Evolutionary conservation across 2,797 vertebrate species (phyloP).

Genomic region (Hafferia zeledoni): DNA sequence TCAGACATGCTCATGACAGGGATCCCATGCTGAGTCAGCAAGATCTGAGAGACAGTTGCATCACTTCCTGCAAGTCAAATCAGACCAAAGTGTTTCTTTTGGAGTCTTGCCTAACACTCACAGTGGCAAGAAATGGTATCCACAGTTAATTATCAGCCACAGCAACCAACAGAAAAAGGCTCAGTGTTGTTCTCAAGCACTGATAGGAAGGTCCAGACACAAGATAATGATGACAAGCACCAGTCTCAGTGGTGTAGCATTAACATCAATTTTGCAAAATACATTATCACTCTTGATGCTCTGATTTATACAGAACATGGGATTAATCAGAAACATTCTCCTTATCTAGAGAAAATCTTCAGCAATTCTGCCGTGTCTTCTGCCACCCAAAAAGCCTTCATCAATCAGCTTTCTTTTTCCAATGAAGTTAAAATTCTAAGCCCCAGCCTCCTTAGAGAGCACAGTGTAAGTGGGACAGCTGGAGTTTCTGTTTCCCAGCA

Average conservation of each 20-base stretch:
- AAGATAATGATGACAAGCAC: neutral
- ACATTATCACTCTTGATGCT: neutral
- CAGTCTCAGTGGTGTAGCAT: neutral
- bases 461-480: accelerated
- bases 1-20: constrained; percentile 92
- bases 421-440: neutral
- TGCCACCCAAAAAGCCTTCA: neutral
- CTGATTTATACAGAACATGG: neutral
- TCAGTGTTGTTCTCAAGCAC: neutral
- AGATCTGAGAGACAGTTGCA: constrained; percentile 88
- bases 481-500: neutral
- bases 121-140: neutral
- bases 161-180: neutral
- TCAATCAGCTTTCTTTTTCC: neutral
- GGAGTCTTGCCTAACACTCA: neutral
- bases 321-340: neutral
- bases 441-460: neutral
- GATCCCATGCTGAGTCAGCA: constrained; percentile 94
- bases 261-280: neutral
- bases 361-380: neutral
- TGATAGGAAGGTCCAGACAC: neutral
- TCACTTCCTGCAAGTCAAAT: constrained; percentile 82
- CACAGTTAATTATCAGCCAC: neutral
- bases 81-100: constrained; percentile 8
- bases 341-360: neutral